Base-by-base conservation (phyloP, 2,797 vertebrate species). In the Sandelia bainsii region DNA sequence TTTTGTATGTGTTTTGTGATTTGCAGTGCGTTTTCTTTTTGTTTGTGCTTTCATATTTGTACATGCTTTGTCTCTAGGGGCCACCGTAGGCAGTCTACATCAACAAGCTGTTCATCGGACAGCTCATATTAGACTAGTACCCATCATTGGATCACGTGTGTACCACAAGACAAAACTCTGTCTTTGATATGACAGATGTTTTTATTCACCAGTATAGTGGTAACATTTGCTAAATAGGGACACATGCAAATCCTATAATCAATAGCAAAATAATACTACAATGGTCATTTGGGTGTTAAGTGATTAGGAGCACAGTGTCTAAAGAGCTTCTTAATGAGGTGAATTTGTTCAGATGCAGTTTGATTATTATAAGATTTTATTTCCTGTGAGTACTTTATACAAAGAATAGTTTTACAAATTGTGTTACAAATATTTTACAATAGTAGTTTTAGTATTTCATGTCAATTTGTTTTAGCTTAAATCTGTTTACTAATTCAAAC, bases 71-170 rank as follows among this genome's bases (percentile, higher is more conserved):
- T n/a, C n/a, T n/a, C n/a, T n/a, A n/a, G n/a, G n/a, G n/a, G n/a
- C n/a, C n/a, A n/a, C n/a, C n/a, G n/a, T n/a, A n/a, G n/a, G n/a
- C n/a, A 53, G 88, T 94, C 67, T 22, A 83, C 57, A 73, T 89
- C 78, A 92, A 88, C 11, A 77, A 90, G 80, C 12, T 92, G 68
- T 82, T 94, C 54, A 81, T 71, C 56, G 46, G 64, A 23, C 49
- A 73, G 65, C 84, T 94, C 19, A 3, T 75, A 27, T 68, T 29
- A 89, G 54, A 81, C 6, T 1, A 87, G 58, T 84, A 77, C 79
- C 76, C 63, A 27, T 37, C 40, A 65, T 74, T 19, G 58, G 46
- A 54, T 37, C 22, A 46, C 22, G 37, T 40, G 14, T 27, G 45
- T 49, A 29, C 37, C 65, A 45, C 0, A 4, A 68, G 62, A 54